Conservation (phyloP, 2,113 vertebrate species). For the Labrus mixtus region DNA sequence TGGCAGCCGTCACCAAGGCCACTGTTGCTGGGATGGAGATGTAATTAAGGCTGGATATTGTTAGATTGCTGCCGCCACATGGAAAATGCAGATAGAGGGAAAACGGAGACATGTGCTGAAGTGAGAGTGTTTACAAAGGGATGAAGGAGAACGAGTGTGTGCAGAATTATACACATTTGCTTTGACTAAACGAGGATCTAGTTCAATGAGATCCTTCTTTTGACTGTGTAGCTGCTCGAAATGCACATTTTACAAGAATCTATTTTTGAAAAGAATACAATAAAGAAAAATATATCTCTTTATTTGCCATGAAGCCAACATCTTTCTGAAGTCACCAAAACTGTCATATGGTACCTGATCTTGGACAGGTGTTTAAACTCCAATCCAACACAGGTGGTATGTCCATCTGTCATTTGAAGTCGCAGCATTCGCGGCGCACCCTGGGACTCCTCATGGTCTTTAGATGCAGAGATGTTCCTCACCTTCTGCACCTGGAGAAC, state of each 20-base stretch:
- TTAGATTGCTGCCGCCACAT: conserved; percentile 72
- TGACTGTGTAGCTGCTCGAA: no score
- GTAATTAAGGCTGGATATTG: conserved; percentile 76
- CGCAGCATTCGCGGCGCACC: conserved; percentile 94
- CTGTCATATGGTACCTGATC: conserved; percentile 87
- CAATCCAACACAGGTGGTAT: conserved; percentile 91
- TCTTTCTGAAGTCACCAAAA: conserved; percentile 22
- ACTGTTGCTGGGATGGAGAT: conserved; percentile 73
- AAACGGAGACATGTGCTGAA: conserved; percentile 55
- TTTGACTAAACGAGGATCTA: conserved; percentile 6
- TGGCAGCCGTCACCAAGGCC: conserved; percentile 80
- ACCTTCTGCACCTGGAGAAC: conserved; percentile 97
- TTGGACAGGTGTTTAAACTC: conserved; percentile 93
- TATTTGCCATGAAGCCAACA: not conserved
- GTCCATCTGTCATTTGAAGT: conserved; percentile 97
- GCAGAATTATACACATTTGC: conserved; percentile 27
- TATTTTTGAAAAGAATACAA: not conserved
- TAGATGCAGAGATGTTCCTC: conserved; percentile 93
- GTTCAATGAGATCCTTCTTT: not conserved
- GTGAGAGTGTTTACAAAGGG: conserved; percentile 48
- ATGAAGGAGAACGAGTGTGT: conserved; percentile 29
- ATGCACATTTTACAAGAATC: not conserved
- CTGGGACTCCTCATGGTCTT: conserved; percentile 96
- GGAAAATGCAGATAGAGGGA: conserved; percentile 71
- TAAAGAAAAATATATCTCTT: not conserved